Evolutionary conservation across 2,888 invertebrate genomes (phyloP).

Genomic region (Marronus borbonicus): DNA sequence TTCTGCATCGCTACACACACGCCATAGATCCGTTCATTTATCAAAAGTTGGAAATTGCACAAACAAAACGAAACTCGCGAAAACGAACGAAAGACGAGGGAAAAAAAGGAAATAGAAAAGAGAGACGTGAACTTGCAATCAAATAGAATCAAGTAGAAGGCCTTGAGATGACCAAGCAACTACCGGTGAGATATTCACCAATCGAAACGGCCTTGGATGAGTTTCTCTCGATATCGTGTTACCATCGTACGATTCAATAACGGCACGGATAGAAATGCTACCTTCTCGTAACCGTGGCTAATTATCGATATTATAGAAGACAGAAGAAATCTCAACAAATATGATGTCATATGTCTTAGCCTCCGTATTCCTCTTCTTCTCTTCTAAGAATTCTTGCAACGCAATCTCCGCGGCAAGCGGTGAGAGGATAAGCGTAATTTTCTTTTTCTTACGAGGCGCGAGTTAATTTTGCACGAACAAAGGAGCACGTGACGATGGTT

Average conservation of each 20-base stretch:
- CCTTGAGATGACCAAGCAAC: slow-evolving; percentile 46
- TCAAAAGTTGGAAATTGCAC: slow-evolving; percentile 27
- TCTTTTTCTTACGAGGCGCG: slow-evolving; percentile 16
- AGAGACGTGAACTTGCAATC: slow-evolving; percentile 37
- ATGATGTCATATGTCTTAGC: slow-evolving; percentile 36
- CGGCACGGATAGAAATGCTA: not conserved
- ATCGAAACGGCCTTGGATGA: slow-evolving; percentile 43
- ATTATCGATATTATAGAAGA: slow-evolving; percentile 20
- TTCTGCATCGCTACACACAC: slow-evolving; percentile 7
- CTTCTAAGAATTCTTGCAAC: not conserved
- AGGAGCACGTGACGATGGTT: slow-evolving; percentile 37
- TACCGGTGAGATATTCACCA: slow-evolving; percentile 45
- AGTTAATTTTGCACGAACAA: slow-evolving; percentile 37
- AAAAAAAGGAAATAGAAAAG: slow-evolving; percentile 2
- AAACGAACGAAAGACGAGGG: not conserved
- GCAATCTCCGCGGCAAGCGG: not conserved
- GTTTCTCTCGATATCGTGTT: slow-evolving; percentile 43
- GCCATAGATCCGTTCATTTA: slow-evolving; percentile 5
- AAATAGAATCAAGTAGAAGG: slow-evolving; percentile 33
- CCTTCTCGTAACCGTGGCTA: not conserved
- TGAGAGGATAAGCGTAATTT: slow-evolving; percentile 13
- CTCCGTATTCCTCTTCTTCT: not conserved
- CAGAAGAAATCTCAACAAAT: slow-evolving; percentile 25
- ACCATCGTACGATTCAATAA: slow-evolving; percentile 4
- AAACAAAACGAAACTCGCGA: slow-evolving; percentile 20